Evolutionary conservation across 2,888 invertebrate species (phyloP), one percentile per base, ranked within the genome.

Genomic region (Piscicola geometra): DNA sequence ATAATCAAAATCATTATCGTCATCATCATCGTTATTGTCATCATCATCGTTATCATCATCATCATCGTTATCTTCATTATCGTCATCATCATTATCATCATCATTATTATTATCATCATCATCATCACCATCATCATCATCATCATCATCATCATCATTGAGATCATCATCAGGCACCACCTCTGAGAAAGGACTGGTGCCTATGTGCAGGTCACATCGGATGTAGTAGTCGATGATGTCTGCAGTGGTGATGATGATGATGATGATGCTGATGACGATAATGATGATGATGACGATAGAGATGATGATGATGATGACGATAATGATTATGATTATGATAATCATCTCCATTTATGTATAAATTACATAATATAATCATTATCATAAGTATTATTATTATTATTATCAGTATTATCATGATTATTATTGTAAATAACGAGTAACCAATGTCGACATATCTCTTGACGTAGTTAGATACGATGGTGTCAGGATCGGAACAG

Each of bases 131-230:
- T n/a, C 64, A 72, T 72, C 72, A 73, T 73, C 73, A 35, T 73
- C 64, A 30, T 56, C 33, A 56, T 56, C 47, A 18, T 21, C 35
- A 30, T 18, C 60, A 56, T 9, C 41, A 64, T 56, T 30, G n/a
- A 21, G 12, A 64, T 30, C 33, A 30, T 33, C 30, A 64, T 47
- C 35, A 66, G 21, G n/a, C 73, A 67, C 50, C 30, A 77, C 77
- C n/a, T 33, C 52, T 25, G 69, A 68, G 70, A 77, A 77, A 30
- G 77, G 77, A 28, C 70, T 75, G 35, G n/a, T 35, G 35, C 36
- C 60, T 25, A 69, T 56, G 35, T 30, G 33, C 41, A 52, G 30
- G 64, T 75, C 75, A 75, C 77, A 77, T 18, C 56, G 47, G 9
- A 75, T 33, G 47, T 77, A 77, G 75, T 77, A 77, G 30, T 56